Evolutionary conservation across 2,113 vertebrate genomes (phyloP), one percentile per base, ranked within the genome.

Genomic region (Galeopterus variegatus): DNA sequence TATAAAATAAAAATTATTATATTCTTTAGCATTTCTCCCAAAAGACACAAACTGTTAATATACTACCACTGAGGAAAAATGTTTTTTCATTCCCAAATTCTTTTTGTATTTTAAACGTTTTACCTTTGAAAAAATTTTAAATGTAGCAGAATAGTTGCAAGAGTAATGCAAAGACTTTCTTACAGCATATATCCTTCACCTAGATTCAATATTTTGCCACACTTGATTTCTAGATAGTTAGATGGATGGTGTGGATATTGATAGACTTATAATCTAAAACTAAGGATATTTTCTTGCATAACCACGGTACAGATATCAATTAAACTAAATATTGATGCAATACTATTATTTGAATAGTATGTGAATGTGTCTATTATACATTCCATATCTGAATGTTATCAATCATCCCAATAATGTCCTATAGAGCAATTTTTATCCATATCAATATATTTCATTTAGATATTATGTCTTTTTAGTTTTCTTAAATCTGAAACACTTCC

Each of bases 11-110:
- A 36, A 58, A 58, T 26, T 58, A 90, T 77, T 11, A 23, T 69
- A 41, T 70, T 69, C 52, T 76, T 77, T n/a, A 58, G 6, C 15
- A 48, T 84, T 84, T 50, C 4, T 41, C 41, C 31, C 48, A 19
- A 62, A 90, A 83, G 87, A 60, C 45, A 56, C 54, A 86, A 85
- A 88, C 28, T 77, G 26, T 58, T 90, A 62, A 86, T 72, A 80
- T 26, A 50, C 6, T 45, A 54, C 80, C 11, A 54, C 11, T 48
- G 3, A 33, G 65, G 36, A 81, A 70, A 67, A 54, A 65, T 2
- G 15, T 11, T 65, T 86, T 92, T 65, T 56, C 45, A 56, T 56
- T 50, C 17, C 23, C 31, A 67, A 67, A 94, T 45, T 15, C 3
- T 0, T 52, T 80, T 75, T 54, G 26, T 24, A 41, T 45, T 70